Percentiles rank a stretch among this genome's conserved stretches.
phyloP scores from a whole-genome alignment of 2,888 invertebrate species.

The Caenorhabditis sp. region DNA sequence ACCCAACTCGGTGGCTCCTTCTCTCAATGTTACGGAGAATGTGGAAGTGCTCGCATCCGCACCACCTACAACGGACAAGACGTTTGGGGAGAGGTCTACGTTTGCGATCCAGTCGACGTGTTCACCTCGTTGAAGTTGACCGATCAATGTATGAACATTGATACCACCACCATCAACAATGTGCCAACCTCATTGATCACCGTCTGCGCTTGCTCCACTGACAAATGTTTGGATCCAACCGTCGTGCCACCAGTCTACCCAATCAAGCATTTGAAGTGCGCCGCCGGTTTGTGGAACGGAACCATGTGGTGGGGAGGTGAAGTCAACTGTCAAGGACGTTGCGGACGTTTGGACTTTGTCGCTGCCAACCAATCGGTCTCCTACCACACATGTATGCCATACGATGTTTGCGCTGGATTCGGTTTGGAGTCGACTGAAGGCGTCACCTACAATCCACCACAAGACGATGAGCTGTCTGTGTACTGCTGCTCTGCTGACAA shows the following conservation, averaged over 20 bases:
- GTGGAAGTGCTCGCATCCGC: slow-evolving; percentile 43
- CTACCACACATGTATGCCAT: slow-evolving; percentile 49
- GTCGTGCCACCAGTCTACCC: slow-evolving; percentile 32
- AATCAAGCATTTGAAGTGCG: slow-evolving; percentile 43
- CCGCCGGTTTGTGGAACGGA: slow-evolving; percentile 40
- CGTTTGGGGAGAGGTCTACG: slow-evolving; percentile 47
- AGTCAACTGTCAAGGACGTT: slow-evolving; percentile 48
- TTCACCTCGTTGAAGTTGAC: slow-evolving; percentile 42
- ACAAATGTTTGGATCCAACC: slow-evolving; percentile 50
- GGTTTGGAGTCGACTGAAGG: slow-evolving; percentile 44
- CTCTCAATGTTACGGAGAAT: slow-evolving; percentile 44
- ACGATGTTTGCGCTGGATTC: slow-evolving; percentile 47
- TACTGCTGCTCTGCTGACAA: slow-evolving; percentile 47
- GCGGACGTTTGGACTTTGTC: slow-evolving; percentile 42
- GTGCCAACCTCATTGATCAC: slow-evolving; percentile 33
- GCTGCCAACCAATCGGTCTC: slow-evolving; percentile 27
- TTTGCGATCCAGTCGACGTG: slow-evolving; percentile 49
- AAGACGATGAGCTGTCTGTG: slow-evolving; percentile 45
- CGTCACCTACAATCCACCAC: slow-evolving; percentile 48
- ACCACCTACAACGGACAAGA: slow-evolving; percentile 23
- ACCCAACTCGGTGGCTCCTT: slow-evolving; percentile 12
- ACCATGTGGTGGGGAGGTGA: slow-evolving; percentile 45
- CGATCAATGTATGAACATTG: slow-evolving; percentile 44
- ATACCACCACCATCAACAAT: slow-evolving; percentile 24
- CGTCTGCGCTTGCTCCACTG: slow-evolving; percentile 47